Conservation (phyloP, 2,113 vertebrate species). For the Scytalopus superciliaris region DNA sequence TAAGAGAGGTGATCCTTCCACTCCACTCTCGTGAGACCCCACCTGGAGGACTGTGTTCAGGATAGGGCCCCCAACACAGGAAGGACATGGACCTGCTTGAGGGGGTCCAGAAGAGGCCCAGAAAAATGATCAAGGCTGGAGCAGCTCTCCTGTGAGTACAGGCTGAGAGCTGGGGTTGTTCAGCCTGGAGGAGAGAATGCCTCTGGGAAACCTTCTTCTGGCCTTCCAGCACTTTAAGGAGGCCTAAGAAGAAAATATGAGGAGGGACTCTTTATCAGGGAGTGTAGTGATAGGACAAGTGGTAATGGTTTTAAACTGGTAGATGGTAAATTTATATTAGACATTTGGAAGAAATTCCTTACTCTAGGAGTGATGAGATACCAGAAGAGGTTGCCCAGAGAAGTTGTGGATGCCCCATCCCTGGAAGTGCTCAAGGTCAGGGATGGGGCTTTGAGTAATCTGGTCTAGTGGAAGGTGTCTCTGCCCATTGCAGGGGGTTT, state of each 20-base stretch:
- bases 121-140: neutral
- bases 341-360: neutral
- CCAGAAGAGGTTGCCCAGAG: neutral
- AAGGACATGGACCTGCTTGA: neutral
- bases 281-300: neutral
- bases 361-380: neutral
- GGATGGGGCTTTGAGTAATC: neutral
- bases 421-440: neutral
- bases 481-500: neutral
- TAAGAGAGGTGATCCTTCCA: neutral
- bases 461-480: neutral
- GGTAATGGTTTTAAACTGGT: neutral
- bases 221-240: neutral
- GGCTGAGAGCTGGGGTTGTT: neutral
- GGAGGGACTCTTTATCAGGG: neutral
- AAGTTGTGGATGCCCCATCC: accelerated
- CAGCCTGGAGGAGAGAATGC: neutral
- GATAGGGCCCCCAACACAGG: accelerated
- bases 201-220: accelerated
- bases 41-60: neutral
- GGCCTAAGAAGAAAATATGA: neutral
- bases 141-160: neutral
- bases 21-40: accelerated
- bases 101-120: neutral
- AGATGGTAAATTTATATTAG: neutral